Conservation (phyloP, 2,797 vertebrate species). For the Smutsia temminckii region DNA sequence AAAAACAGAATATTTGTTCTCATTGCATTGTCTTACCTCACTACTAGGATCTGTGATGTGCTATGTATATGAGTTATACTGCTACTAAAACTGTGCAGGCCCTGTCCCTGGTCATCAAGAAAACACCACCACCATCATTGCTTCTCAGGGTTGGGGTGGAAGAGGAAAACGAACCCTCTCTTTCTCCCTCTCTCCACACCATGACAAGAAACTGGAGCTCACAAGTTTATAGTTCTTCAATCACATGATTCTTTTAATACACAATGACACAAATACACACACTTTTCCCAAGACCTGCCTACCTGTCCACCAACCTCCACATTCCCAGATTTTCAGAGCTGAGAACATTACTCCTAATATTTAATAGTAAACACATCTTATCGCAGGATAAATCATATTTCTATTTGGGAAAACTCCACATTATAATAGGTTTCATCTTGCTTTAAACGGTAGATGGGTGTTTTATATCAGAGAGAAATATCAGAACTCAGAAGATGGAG, state of each 20-base stretch:
- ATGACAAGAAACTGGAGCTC: not conserved
- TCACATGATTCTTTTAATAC: not conserved
- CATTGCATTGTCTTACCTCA: not conserved
- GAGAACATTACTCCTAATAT: not conserved
- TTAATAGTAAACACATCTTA: not conserved
- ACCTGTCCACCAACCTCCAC: not conserved
- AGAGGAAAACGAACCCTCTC: not conserved
- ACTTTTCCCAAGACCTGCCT: not conserved
- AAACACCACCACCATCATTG: rapidly evolving
- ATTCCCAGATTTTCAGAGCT: not conserved
- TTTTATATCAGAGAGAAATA: not conserved
- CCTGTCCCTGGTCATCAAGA: not conserved
- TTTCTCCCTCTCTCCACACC: not conserved
- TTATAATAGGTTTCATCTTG: not conserved
- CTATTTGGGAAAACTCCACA: not conserved
- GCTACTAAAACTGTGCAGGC: rapidly evolving
- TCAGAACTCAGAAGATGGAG: not conserved
- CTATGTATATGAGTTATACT: not conserved
- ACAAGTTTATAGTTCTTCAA: not conserved
- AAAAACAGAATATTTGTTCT: not conserved
- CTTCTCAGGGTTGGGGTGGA: not conserved
- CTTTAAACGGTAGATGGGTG: not conserved
- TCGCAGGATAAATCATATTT: not conserved
- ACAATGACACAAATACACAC: not conserved
- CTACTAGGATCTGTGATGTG: not conserved